Evolutionary conservation across 1,140 invertebrate species (phyloP), one percentile per base, ranked within the genome.

Genomic region (Orius insidiosus): DNA sequence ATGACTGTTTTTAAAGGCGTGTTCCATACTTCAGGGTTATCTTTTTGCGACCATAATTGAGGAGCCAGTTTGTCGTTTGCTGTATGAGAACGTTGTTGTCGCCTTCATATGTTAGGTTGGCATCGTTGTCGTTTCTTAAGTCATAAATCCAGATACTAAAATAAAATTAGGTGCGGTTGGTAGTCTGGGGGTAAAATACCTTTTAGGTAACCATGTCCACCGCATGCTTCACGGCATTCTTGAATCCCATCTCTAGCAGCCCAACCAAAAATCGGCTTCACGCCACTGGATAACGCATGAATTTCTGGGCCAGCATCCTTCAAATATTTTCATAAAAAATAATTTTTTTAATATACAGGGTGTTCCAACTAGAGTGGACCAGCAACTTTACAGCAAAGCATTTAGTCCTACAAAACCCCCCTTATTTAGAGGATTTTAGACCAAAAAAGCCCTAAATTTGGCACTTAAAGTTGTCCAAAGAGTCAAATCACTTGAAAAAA

Each of bases 11-110:
- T 67, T 9, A 81, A 63, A 1, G 80, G 78, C 79, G 55, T 82
- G 70, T 31, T 69, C 69, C 24, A 90, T 56, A 35, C 36, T 39
- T 32, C 24, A 34, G 30, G 13, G 32, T 45, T 15, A 47, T 52
- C 45, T 42, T 46, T 51, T 36, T 46, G 50, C 16, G 52, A 42
- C 52, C 54, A 57, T 6, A 54, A 47, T 31, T 50, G 36, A 2
- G 56, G 48, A 92, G 64, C 80, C 82, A 88, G 62, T 96, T 96
- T 59, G 82, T 86, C 0, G 88, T 78, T 69, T 97, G 93, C 59
- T 96, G 92, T 7, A 89, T 73, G 5, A 97, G 67, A 34, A 97
- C 87, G 63, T 92, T 92, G 64, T 93, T 94, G 62, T 97, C 92
- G 4, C 92, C 93, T 67, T 97, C 92, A 56, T 94, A 96, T 0